A percentile compares a stretch with the other conserved stretches of the same genome.
Conservation (phyloP, 2,113 vertebrate species). For the Fregata magnificens region DNA sequence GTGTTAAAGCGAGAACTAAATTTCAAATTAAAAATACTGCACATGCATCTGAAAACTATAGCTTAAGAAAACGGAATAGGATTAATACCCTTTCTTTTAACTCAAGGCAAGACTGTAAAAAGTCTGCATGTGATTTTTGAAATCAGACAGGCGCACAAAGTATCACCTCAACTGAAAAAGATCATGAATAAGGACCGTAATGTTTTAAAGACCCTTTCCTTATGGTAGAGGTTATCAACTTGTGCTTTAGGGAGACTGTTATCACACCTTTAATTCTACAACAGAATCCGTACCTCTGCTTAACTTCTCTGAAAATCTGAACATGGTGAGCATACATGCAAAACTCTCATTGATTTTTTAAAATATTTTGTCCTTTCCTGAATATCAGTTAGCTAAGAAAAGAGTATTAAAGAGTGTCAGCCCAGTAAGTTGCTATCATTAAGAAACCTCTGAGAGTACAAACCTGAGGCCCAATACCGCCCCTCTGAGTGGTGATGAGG, state of each 20-base stretch:
- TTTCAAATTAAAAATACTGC: background rate
- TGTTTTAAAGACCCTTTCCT: background rate
- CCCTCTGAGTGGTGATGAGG: background rate
- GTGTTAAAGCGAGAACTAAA: background rate
- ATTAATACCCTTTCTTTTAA: background rate
- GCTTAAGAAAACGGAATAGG: background rate
- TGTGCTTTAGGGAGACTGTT: background rate
- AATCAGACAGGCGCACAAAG: background rate
- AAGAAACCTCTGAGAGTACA: background rate
- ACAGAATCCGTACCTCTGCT: background rate
- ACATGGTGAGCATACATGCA: background rate
- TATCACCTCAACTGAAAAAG: background rate
- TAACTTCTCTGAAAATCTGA: background rate
- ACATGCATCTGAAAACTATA: background rate
- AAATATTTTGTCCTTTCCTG: background rate
- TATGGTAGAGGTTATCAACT: background rate
- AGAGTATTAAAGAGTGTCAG: background rate
- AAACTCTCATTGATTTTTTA: background rate
- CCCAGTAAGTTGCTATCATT: background rate
- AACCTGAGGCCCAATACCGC: background rate
- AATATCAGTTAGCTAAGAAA: background rate
- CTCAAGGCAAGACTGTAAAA: background rate
- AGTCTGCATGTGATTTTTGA: background rate
- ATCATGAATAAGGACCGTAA: background rate
- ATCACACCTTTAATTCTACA: background rate